These are phyloP conservation scores for Stomatorhinus ivindoensis DNA, from an alignment of 2,113 vertebrate species.

Conservation along the genomic window DNA sequence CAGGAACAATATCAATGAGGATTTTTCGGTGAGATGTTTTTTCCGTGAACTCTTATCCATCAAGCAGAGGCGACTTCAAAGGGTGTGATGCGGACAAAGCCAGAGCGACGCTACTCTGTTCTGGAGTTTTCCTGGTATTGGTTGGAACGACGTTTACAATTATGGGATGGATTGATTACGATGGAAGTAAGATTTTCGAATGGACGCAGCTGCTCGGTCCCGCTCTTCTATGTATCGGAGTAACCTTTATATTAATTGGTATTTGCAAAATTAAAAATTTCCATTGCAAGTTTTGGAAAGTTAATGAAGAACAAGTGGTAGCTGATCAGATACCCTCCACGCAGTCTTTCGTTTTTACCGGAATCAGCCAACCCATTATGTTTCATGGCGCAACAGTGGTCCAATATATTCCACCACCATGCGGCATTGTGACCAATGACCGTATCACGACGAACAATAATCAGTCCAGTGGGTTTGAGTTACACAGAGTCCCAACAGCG, in stretches of 20 bases:
- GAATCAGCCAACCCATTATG: conserved; percentile 66
- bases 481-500: conserved; percentile 2
- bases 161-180: conserved; percentile 70
- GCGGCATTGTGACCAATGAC: conserved; percentile 48
- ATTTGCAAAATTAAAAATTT: conserved; percentile 70
- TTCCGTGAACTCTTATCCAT: conserved; percentile 53
- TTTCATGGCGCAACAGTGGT: conserved; percentile 62
- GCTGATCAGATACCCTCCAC: conserved; percentile 47
- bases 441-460: conserved; percentile 10
- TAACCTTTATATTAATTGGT: conserved; percentile 69
- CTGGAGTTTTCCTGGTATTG: conserved; percentile 66
- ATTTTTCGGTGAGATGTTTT: conserved; percentile 55
- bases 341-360: conserved; percentile 64
- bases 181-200: conserved; percentile 47
- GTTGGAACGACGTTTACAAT: conserved; percentile 68
- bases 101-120: conserved; percentile 65
- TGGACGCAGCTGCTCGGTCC: conserved; percentile 76
- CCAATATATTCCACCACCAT: conserved; percentile 61
- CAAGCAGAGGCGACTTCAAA: conserved; percentile 42
- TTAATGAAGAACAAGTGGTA: conserved; percentile 40
- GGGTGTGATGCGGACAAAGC: conserved; percentile 68
- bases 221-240: conserved; percentile 67
- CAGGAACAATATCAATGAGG: conserved; percentile 37
- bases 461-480: conserved; percentile 26
- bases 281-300: conserved; percentile 56